Evolutionary conservation across 2,113 vertebrate genomes (phyloP).

Genomic region (Pygoscelis adeliae): DNA sequence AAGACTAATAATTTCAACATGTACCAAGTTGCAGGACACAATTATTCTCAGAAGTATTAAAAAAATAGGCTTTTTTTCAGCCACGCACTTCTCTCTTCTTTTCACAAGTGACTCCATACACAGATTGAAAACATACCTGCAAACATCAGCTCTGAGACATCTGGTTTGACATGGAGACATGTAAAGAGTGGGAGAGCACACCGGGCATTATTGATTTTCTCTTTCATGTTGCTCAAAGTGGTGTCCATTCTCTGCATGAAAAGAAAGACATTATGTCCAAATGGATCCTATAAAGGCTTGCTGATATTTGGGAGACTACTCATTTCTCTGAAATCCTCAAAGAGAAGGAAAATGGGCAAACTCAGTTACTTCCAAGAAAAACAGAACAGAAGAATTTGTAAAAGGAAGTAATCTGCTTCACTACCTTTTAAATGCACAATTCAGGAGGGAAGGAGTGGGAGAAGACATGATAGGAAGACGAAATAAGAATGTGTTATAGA

Average conservation of each 20-base stretch:
- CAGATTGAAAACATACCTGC: slow-evolving; percentile 80
- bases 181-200: slow-evolving; percentile 94
- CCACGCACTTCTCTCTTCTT: background rate
- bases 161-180: slow-evolving; percentile 95
- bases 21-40: background rate
- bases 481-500: background rate
- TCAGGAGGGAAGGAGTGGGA: background rate
- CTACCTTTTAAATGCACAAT: background rate
- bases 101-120: background rate
- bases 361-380: background rate
- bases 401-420: background rate
- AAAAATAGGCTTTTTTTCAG: fast-evolving
- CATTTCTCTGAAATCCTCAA: background rate
- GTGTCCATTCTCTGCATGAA: slow-evolving; percentile 88
- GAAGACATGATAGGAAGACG: background rate
- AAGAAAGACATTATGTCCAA: background rate
- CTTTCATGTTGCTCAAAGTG: slow-evolving; percentile 88
- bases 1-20: background rate
- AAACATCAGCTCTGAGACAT: slow-evolving; percentile 98
- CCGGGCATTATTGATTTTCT: slow-evolving; percentile 83
- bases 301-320: background rate
- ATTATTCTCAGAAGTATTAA: background rate
- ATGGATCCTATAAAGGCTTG: background rate
- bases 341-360: background rate
- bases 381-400: background rate